Conservation (phyloP, 2,113 vertebrate species). For the Paradoxurus hermaphroditus region DNA sequence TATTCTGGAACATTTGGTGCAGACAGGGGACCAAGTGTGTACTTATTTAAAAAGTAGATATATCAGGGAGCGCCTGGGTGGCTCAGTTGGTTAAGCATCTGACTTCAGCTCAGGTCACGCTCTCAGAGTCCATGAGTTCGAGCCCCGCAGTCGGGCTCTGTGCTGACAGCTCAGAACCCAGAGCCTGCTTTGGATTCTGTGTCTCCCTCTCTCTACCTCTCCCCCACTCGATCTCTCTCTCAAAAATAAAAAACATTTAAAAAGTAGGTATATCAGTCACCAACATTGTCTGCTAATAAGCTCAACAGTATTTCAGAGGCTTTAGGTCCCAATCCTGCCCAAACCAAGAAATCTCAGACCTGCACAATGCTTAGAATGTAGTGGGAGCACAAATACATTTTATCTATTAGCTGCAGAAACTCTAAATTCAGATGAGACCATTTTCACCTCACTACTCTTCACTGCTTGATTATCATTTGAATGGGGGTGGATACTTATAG, state of each 20-base stretch:
- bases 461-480: neutral
- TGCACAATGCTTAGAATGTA: neutral
- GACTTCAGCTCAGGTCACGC: too few species aligned
- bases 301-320: neutral
- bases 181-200: too few species aligned
- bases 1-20: conserved; percentile 12
- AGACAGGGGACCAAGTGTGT: neutral
- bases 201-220: too few species aligned
- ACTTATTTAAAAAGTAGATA: neutral
- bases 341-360: neutral
- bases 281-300: conserved; percentile 2
- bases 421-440: neutral
- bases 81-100: too few species aligned
- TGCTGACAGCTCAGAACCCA: too few species aligned
- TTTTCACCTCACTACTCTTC: neutral
- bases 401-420: neutral
- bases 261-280: neutral
- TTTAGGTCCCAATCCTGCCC: neutral
- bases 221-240: too few species aligned
- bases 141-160: too few species aligned
- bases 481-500: neutral
- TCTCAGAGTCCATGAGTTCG: too few species aligned
- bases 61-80: too few species aligned
- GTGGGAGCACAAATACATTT: neutral
- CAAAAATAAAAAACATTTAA: too few species aligned